Base-by-base conservation (phyloP, 2,888 invertebrate species). In the Netelia virgata region DNA sequence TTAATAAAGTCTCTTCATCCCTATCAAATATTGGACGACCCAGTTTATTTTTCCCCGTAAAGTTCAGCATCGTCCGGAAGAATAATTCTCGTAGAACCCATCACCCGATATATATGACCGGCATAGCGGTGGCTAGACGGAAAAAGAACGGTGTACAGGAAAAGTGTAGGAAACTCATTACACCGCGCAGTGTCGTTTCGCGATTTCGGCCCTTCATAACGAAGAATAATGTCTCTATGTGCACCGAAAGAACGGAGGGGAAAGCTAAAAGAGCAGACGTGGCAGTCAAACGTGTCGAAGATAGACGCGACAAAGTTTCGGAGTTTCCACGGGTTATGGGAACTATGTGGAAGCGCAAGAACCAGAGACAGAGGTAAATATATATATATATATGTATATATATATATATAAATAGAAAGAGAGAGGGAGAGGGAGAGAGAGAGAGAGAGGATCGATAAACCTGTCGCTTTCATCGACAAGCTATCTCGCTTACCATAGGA, bases 401-500 rank as follows among this genome's bases (percentile, higher is more conserved):
- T 23, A 23, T 23, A 23, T 23, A 23, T 23, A 23, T n/a, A n/a
- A n/a, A n/a, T n/a, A n/a, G n/a, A n/a, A n/a, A n/a, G n/a, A n/a
- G n/a, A n/a, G n/a, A n/a, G n/a, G 57, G 43, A 70, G 70, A 69
- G 50, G 18, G 72, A 68, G 14, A 43, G 78, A 43, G 36, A 18
- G 28, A 18, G 74, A 61, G 78, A 36, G 18, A 6, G 63, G 61
- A 61, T 53, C 63, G 72, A 77, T 59, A 78, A 68, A 77, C 73
- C 80, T 74, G 80, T 80, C 82, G 82, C 70, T 77, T 77, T 82
- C 77, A 72, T 82, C 77, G 76, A 73, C 76, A 68, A 76, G 72
- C 61, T 78, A 78, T 78, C 82, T 66, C 66, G 73, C 36, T 59
- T 74, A 47, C 53, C 28, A 61, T 59, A 61, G 14, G 64, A 18